phyloP scores from a whole-genome alignment of 2,797 vertebrate genomes.

The Diplodus sargus region DNA sequence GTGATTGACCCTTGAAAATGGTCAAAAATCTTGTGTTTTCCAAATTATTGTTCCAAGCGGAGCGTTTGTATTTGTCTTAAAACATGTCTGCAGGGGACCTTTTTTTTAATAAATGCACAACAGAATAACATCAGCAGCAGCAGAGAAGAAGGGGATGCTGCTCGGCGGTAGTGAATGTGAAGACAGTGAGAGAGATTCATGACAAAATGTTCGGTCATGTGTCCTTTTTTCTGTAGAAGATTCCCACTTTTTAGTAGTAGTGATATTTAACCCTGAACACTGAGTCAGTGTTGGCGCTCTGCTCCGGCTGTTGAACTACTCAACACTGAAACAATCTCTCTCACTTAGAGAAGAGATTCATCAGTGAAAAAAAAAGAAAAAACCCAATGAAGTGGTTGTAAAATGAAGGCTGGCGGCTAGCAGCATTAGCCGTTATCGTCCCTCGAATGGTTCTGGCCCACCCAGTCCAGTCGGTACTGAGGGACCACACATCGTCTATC shows the following conservation, averaged over 20 bases:
- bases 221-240: slow-evolving; percentile 3
- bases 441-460: neutral
- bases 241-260: neutral
- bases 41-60: neutral
- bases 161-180: neutral
- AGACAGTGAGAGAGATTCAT: neutral
- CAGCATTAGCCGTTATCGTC: neutral
- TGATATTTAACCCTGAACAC: slow-evolving; percentile 11
- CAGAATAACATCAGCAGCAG: neutral
- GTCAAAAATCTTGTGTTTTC: no score
- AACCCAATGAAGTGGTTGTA: neutral
- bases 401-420: neutral
- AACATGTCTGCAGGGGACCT: neutral
- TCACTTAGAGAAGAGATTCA: slow-evolving; percentile 5
- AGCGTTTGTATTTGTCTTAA: neutral
- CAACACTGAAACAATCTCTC: neutral
- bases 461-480: slow-evolving; percentile 11
- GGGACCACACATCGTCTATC: neutral
- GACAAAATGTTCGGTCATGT: neutral
- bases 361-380: neutral
- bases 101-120: neutral
- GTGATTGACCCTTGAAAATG: no score
- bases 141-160: no score
- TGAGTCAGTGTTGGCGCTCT: neutral
- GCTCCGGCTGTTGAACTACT: slow-evolving; percentile 11